These are phyloP conservation scores for Agrotis segetum DNA, from an alignment of 2,888 invertebrate genomes.

Conservation along the genomic window DNA sequence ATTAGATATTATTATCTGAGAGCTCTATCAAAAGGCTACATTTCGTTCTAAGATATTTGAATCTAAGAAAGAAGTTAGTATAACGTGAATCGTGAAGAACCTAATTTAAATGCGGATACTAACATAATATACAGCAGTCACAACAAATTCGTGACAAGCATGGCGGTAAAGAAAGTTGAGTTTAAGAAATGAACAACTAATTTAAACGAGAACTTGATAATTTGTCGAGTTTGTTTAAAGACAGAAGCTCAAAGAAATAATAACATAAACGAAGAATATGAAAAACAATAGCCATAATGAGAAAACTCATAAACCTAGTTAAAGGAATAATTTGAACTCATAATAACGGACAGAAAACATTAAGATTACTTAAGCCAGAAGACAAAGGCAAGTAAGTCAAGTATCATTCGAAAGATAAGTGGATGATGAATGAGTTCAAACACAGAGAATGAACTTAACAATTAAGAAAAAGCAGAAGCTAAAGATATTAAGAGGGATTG, in stretches of 20 bases:
- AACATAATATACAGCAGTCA: background rate
- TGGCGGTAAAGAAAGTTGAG: conserved; percentile 1
- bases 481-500: background rate
- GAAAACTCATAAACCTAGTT: conserved; percentile 23
- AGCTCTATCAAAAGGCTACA: background rate
- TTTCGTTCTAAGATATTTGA: background rate
- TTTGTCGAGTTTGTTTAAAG: background rate
- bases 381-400: conserved; percentile 24
- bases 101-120: conserved; percentile 21
- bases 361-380: conserved; percentile 45
- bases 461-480: conserved; percentile 1
- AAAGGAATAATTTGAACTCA: conserved; percentile 21
- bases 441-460: conserved; percentile 16
- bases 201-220: conserved; percentile 12
- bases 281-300: conserved; percentile 1
- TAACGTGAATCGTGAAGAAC: conserved; percentile 10
- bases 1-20: background rate
- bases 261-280: background rate
- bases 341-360: conserved; percentile 25
- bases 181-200: conserved; percentile 5
- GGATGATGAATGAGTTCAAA: conserved; percentile 28
- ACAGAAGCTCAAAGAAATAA: background rate
- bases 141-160: conserved; percentile 19
- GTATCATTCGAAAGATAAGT: conserved; percentile 19
- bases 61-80: background rate